Evolutionary conservation across 2,113 vertebrate species (phyloP).

Genomic region (Phylloscopus whistleri): DNA sequence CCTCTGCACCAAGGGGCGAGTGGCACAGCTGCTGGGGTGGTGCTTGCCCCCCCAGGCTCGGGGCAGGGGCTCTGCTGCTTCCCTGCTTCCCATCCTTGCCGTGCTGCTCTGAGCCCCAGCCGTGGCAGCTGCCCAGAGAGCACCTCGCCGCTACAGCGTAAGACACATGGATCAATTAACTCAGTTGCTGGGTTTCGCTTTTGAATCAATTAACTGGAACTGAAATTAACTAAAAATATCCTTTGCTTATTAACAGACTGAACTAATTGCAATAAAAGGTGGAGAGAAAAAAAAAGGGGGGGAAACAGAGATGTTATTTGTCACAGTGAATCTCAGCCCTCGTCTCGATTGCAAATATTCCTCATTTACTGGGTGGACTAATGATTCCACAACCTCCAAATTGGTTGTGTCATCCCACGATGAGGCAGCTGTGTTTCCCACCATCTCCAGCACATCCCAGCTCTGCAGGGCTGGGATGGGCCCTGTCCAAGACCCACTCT

Average conservation of each 20-base stretch:
- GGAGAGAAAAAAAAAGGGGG: neutral
- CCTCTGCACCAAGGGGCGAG: neutral
- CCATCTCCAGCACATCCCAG: neutral
- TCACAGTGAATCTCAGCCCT: conserved; percentile 22
- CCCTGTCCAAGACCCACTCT: neutral
- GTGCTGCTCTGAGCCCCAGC: neutral
- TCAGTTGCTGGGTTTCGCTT: conserved; percentile 66
- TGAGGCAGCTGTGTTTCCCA: neutral
- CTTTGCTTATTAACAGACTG: conserved; percentile 66
- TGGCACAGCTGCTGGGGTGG: neutral
- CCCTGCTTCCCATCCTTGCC: neutral
- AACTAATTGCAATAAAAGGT: conserved; percentile 62
- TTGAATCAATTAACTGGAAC: conserved; percentile 64
- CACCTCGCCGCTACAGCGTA: neutral
- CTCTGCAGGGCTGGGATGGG: fast-evolving
- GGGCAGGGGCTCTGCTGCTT: neutral
- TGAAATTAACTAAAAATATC: conserved; percentile 71
- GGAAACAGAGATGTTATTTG: neutral
- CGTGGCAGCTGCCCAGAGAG: conserved; percentile 33
- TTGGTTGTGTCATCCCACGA: neutral
- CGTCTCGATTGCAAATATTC: conserved; percentile 13
- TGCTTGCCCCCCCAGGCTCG: fast-evolving
- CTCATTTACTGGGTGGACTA: neutral
- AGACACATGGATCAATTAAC: conserved; percentile 67
- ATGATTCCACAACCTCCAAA: conserved; percentile 27